Base-by-base conservation (phyloP, 1,140 invertebrate species). In the Drosophila oshimai region DNA sequence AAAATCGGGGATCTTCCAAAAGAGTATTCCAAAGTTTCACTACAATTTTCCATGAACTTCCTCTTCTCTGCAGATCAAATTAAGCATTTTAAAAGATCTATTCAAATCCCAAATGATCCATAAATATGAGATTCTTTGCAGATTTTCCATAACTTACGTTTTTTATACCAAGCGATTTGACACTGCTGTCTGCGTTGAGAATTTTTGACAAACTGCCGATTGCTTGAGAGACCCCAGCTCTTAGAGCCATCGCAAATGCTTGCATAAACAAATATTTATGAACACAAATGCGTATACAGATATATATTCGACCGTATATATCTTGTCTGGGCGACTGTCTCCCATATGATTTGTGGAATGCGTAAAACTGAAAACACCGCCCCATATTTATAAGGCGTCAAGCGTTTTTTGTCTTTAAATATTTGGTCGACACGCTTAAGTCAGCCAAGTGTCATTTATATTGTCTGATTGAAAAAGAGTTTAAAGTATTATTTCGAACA, bases 171-270 rank as follows among this genome's bases (percentile, higher is more conserved):
- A 64, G 3, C 34, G 41, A 64, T 74, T 65, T 79, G 74, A 79
- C 79, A 75, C 61, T 75, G 44, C 37, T 57, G 75, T 80, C 67
- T 61, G 42, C 47, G 61, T 45, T 84, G 72, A 75, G 77, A 44
- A 86, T 55, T 76, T 84, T 80, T 87, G 75, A 80, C 83, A 84
- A 86, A 84, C 80, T 87, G 80, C 61, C 75, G 80, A 86, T 70
- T 60, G 65, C 51, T 64, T 60, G 22, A 50, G 58, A 20, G 58
- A 41, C 49, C 81, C 47, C 51, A 72, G 39, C 31, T 72, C 51
- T 71, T 24, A 51, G 39, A 65, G 58, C 58, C 61, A 33, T 50
- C 26, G 41, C 54, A 45, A 17, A 44, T 37, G 55, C 54, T 62
- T 28, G 37, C 61, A 50, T 50, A 64, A 64, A 64, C 41, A 65